Evolutionary conservation across 2,113 vertebrate species (phyloP).

Genomic region (Sylvietta virens): DNA sequence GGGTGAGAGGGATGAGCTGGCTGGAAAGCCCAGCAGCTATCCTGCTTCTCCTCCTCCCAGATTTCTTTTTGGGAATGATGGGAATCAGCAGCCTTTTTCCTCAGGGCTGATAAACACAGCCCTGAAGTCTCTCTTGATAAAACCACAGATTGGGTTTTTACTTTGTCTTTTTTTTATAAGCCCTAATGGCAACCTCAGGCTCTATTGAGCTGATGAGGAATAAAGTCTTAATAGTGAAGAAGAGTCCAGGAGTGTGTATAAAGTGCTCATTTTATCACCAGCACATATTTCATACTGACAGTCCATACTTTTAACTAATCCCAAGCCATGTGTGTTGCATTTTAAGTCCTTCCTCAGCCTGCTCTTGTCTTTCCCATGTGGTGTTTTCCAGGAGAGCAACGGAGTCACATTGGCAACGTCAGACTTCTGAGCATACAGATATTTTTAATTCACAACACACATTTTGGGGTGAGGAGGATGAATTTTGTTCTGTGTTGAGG

Average conservation of each 20-base stretch:
- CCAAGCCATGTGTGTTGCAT: neutral
- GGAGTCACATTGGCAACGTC: neutral
- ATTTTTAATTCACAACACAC: neutral
- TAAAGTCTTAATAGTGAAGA: constrained; percentile 42
- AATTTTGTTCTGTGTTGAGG: neutral
- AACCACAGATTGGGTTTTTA: neutral
- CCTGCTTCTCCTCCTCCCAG: neutral
- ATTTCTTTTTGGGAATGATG: neutral
- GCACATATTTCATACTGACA: constrained; percentile 42
- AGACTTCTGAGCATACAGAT: rapidly evolving
- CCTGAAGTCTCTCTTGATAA: neutral
- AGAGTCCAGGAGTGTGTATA: neutral
- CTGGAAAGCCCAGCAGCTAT: neutral
- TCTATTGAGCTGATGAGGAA: neutral
- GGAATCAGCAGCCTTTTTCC: neutral
- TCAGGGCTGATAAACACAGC: neutral
- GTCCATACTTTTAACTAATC: constrained; percentile 26
- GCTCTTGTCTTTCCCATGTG: neutral
- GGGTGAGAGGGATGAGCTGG: neutral
- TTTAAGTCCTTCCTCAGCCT: neutral
- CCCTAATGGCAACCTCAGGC: neutral
- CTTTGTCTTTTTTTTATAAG: neutral
- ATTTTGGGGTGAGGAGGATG: neutral
- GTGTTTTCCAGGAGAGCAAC: neutral
- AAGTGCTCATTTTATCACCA: constrained; percentile 22